Base-by-base conservation (phyloP, 35 echinoderm and acorn worm genomes). In the Strongylocentrotus purpuratus region DNA sequence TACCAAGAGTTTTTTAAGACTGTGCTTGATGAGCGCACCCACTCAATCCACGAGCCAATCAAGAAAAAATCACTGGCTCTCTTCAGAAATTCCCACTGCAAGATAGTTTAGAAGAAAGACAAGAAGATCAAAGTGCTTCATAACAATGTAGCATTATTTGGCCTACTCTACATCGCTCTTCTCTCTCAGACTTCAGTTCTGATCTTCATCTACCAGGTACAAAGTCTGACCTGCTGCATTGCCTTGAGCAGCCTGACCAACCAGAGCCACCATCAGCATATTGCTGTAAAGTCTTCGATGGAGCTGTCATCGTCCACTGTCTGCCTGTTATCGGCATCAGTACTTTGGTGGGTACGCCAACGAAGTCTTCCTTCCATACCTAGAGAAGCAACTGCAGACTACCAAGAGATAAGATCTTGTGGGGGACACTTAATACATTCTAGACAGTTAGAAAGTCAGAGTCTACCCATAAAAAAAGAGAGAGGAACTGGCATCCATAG, bases 401-500 rank as follows among this genome's bases (percentile, higher is more conserved):
- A 41, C 35, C 35, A 41, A 41, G 35, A 41, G 35, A 41, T 41
- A 1, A 41, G 0, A 41, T 41, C 35, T 41, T 41, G 35, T 41
- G 35, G 0, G 35, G 35, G 35, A 41, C 35, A 41, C 35, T 41
- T 41, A 41, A 41, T 41, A 41, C 35, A 41, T 41, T 41, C 35
- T 3, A 0, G 35, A 41, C 35, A 41, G 35, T 41, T 41, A 41
- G 35, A 41, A 41, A 41, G 35, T 41, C 35, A 41, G 35, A 41
- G 78, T 70, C 55, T 22, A 97, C 95, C 33, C 31, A 94, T 52
- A 95, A 94, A 13, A 97, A n/a, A n/a, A n/a, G n/a, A 96, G 45
- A 45, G 95, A 86, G 96, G 96, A 7, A 95, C 95, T 88, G 96
- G 95, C 35, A 32, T 95, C 5, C 96, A 85, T 25, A 94, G 94